A percentile compares a stretch with the other conserved stretches of the same genome.
Evolutionary conservation across 2,797 vertebrate species (phyloP).

Genomic region (Microtus californicus): DNA sequence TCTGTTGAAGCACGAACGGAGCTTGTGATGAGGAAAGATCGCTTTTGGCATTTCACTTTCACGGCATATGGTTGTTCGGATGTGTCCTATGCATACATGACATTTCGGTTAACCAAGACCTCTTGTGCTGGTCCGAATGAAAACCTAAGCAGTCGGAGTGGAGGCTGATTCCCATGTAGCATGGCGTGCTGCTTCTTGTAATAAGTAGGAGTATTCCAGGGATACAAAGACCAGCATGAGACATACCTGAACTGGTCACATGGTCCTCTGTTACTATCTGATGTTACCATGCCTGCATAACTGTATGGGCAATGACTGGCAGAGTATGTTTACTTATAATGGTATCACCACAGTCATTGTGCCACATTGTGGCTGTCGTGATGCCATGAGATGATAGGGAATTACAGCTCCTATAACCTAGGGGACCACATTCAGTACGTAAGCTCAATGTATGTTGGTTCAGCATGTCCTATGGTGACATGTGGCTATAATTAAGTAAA

Average conservation of each 20-base stretch:
- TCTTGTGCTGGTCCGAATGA: constrained; percentile 14
- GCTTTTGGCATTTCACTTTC: background rate
- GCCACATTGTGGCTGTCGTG: no score
- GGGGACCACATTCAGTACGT: background rate
- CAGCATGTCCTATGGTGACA: background rate
- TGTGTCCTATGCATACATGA: background rate
- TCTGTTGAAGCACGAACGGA: background rate
- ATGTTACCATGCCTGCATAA: background rate
- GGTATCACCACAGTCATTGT: background rate
- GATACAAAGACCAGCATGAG: background rate
- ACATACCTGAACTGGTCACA: background rate
- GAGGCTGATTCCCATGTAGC: background rate
- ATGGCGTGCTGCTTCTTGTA: background rate
- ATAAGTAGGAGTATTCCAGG: background rate
- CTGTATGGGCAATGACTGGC: background rate
- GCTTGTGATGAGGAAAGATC: background rate
- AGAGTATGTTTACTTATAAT: background rate
- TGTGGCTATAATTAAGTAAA: background rate
- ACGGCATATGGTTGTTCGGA: background rate
- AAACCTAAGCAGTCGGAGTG: background rate
- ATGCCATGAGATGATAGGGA: background rate
- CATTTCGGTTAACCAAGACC: background rate
- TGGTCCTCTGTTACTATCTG: background rate
- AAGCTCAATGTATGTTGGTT: background rate
- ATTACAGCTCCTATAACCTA: background rate